These are phyloP conservation scores for Drosophila niveifrons DNA, from an alignment of 2,888 invertebrate species.

Conservation along the genomic window DNA sequence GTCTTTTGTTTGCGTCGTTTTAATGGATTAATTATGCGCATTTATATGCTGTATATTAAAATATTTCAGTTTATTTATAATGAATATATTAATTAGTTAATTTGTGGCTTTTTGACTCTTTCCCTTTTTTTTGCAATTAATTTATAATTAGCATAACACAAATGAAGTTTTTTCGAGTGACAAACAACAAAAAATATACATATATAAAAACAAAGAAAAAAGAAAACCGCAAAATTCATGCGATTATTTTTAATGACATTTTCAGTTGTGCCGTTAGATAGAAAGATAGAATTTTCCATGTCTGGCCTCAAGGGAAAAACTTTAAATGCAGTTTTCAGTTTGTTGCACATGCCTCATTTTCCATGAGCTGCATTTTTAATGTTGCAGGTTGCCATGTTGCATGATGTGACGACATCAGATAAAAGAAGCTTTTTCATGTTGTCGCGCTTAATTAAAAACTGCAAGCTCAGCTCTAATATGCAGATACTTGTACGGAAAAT, in stretches of 20 bases:
- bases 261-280: slow-evolving; percentile 38
- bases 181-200: neutral
- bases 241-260: slow-evolving; percentile 45
- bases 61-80: neutral
- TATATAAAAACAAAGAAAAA: neutral
- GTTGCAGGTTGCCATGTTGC: slow-evolving; percentile 40
- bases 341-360: slow-evolving; percentile 50
- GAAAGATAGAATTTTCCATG: slow-evolving; percentile 32
- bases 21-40: neutral
- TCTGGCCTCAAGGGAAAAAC: slow-evolving; percentile 1
- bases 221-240: slow-evolving; percentile 35
- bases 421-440: slow-evolving; percentile 40
- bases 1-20: neutral
- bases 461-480: slow-evolving; percentile 17
- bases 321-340: slow-evolving; percentile 30
- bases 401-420: slow-evolving; percentile 52
- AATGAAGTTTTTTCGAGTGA: slow-evolving; percentile 2
- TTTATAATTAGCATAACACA: slow-evolving; percentile 1
- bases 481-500: slow-evolving; percentile 4
- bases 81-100: slow-evolving; percentile 10
- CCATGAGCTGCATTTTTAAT: slow-evolving; percentile 27
- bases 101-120: slow-evolving; percentile 7
- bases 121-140: neutral
- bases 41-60: neutral
- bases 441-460: slow-evolving; percentile 41